These are phyloP conservation scores for Ochropleura plecta DNA, from an alignment of 2,888 invertebrate genomes.

Conservation along the genomic window DNA sequence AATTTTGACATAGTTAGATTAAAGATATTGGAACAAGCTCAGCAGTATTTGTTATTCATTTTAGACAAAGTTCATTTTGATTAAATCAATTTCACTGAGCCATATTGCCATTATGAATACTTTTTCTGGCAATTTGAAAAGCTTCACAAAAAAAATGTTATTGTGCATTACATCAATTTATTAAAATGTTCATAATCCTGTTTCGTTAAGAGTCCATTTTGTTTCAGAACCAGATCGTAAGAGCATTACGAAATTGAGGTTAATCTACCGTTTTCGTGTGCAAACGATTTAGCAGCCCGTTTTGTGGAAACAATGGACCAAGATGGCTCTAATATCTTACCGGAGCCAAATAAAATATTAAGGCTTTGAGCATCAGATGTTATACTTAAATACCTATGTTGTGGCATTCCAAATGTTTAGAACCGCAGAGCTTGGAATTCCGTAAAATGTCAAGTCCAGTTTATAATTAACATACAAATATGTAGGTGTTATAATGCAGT, in stretches of 20 bases:
- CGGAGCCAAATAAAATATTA: conserved; percentile 54
- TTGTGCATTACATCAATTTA: conserved; percentile 22
- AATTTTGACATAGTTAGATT: no score
- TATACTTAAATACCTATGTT: not conserved
- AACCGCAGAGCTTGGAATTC: not conserved
- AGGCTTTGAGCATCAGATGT: conserved; percentile 4
- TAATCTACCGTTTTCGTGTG: conserved; percentile 68
- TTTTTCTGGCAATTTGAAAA: conserved; percentile 6
- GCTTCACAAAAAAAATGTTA: conserved; percentile 5
- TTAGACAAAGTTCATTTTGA: not conserved
- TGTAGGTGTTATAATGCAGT: not conserved
- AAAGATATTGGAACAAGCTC: not conserved
- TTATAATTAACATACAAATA: not conserved
- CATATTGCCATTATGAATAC: not conserved
- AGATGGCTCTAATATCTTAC: conserved; percentile 50
- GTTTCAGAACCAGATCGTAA: conserved; percentile 55
- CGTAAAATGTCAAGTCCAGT: not conserved
- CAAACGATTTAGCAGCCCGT: conserved; percentile 54
- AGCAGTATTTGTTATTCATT: not conserved
- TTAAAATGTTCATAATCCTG: conserved; percentile 41
- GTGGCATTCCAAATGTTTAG: no score
- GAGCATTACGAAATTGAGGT: conserved; percentile 65
- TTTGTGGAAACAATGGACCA: conserved; percentile 60
- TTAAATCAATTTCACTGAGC: not conserved
- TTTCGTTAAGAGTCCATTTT: conserved; percentile 46